phyloP scores from a whole-genome alignment of 2,113 vertebrate species.

The Hippoglossus stenolepis region DNA sequence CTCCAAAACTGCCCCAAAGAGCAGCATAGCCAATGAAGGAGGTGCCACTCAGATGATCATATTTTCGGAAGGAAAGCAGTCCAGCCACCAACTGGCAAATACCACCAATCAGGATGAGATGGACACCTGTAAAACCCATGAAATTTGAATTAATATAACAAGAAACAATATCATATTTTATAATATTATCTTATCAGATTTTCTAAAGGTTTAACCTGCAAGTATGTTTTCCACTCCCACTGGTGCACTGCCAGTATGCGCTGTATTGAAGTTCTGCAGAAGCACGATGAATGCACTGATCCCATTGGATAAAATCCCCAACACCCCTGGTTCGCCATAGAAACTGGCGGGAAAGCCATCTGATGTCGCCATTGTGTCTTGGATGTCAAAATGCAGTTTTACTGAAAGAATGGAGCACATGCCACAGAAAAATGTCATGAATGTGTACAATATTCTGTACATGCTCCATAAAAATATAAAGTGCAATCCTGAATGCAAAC shows the following conservation, averaged over 20 bases:
- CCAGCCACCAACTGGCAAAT: conserved; percentile 89
- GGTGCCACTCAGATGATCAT: conserved; percentile 87
- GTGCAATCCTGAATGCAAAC: not conserved
- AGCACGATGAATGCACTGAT: conserved; percentile 90
- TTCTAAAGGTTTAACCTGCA: conserved; percentile 78
- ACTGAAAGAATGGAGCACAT: conserved; percentile 22
- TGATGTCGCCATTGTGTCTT: conserved; percentile 75
- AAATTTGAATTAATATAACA: not conserved
- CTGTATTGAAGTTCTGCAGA: conserved; percentile 86
- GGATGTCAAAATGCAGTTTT: conserved; percentile 1
- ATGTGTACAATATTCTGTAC: not conserved
- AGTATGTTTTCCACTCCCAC: conserved; percentile 86
- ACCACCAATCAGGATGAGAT: conserved; percentile 89
- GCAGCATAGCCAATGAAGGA: conserved; percentile 90
- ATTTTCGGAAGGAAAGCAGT: conserved; percentile 89
- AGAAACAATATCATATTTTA: not conserved
- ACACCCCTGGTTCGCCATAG: conserved; percentile 89
- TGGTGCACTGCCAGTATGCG: conserved; percentile 71
- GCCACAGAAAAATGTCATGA: conserved; percentile 13
- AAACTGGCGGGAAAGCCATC: conserved; percentile 90
- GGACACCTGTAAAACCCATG: conserved; percentile 82
- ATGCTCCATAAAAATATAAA: not conserved
- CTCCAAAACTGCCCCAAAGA: conserved; percentile 89
- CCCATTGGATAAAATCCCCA: conserved; percentile 89
- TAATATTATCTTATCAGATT: not conserved